Conservation (phyloP, 35 echinoderm and acorn worm genomes). For the Holothuria glaberrima region DNA sequence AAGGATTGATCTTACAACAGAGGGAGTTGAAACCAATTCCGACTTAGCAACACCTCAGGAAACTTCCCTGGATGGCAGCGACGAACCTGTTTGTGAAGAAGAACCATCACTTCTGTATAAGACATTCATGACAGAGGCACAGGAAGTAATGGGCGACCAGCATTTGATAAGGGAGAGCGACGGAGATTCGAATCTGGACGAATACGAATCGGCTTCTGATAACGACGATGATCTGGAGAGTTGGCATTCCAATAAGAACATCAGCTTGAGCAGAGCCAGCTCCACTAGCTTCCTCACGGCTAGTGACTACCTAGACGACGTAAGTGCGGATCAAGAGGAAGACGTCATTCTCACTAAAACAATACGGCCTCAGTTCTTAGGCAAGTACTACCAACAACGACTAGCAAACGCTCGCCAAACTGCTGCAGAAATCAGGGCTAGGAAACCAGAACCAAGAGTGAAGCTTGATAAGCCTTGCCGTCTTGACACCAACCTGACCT, state of each 20-base stretch:
- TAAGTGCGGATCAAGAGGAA: not conserved
- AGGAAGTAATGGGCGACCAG: too few species aligned
- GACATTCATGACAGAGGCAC: too few species aligned
- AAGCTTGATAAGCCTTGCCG: not conserved
- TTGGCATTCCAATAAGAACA: slow-evolving; percentile 8
- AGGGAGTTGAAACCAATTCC: too few species aligned
- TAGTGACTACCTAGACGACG: not conserved
- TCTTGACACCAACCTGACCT: not conserved
- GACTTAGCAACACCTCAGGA: too few species aligned
- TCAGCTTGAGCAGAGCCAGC: not conserved
- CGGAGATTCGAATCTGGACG: not conserved
- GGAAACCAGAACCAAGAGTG: not conserved
- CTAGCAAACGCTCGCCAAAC: slow-evolving; percentile 11
- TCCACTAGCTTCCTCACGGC: not conserved
- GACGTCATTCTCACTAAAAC: not conserved
- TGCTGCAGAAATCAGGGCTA: slow-evolving; percentile 11
- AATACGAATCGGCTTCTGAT: slow-evolving; percentile 25
- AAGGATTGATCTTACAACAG: not conserved
- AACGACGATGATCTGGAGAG: not conserved
- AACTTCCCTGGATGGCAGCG: not conserved
- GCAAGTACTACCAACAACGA: not conserved
- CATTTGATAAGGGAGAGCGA: too few species aligned
- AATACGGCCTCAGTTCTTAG: slow-evolving; percentile 30
- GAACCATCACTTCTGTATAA: too few species aligned
- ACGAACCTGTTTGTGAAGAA: not conserved